Conservation (phyloP, 1,140 invertebrate species). For the Triops cancriformis region DNA sequence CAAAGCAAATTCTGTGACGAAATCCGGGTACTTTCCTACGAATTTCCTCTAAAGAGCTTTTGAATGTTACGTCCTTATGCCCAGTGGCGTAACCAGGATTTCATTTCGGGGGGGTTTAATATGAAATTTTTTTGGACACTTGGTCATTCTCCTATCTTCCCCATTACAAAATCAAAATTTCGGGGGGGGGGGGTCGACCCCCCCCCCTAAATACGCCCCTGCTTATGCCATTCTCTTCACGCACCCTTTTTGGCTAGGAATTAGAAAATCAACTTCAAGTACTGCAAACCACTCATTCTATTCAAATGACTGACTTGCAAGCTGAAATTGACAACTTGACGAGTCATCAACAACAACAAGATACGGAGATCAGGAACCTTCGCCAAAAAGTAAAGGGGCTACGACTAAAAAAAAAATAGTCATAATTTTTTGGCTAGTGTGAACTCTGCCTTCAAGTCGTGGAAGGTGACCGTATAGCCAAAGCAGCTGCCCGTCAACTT, state of each 20-base stretch:
- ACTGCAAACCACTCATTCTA: not conserved
- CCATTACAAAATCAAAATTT: too few relatives aligned
- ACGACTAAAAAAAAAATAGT: not conserved
- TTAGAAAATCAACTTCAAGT: not conserved
- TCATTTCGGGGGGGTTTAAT: too few relatives aligned
- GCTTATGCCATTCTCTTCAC: too few relatives aligned
- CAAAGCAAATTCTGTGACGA: not conserved
- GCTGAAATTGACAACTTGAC: not conserved
- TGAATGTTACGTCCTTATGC: too few relatives aligned
- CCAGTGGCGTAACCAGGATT: too few relatives aligned
- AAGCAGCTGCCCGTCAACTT: not conserved
- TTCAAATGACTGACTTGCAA: slow-evolving; percentile 6
- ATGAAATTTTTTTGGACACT: too few relatives aligned
- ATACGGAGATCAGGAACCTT: not conserved
- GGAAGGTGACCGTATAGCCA: not conserved
- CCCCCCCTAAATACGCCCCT: too few relatives aligned
- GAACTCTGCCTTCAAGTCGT: not conserved
- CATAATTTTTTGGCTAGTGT: not conserved
- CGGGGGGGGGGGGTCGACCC: too few relatives aligned
- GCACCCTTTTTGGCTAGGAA: not conserved
- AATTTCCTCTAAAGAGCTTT: too few relatives aligned
- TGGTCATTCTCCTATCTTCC: too few relatives aligned
- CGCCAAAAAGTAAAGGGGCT: not conserved
- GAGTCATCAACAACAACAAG: not conserved
- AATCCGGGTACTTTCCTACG: not conserved